Percentiles rank a stretch among this genome's conserved stretches.
Conservation (phyloP, 2,888 invertebrate species). For the Euzophera pinguis region DNA sequence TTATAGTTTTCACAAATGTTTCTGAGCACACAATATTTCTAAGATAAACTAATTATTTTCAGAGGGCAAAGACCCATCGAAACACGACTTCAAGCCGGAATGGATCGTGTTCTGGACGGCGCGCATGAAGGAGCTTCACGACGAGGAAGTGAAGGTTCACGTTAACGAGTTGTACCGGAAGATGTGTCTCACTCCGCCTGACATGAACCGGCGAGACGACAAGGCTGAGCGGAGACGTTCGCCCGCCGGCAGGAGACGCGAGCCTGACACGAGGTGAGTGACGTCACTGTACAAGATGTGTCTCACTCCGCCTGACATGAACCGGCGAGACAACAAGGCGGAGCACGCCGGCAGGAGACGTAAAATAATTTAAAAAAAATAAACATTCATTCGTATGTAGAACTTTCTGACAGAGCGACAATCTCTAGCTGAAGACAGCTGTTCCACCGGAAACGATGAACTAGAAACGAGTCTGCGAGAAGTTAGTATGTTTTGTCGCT, state of each 20-base stretch:
- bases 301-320: constrained; percentile 53
- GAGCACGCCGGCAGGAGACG: too few relatives aligned
- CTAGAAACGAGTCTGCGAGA: too few relatives aligned
- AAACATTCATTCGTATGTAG: too few relatives aligned
- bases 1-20: background rate
- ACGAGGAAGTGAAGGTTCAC: constrained; percentile 82
- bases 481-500: too few relatives aligned
- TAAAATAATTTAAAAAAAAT: too few relatives aligned
- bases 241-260: constrained; percentile 14
- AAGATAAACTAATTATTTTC: constrained; percentile 16
- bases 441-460: too few relatives aligned
- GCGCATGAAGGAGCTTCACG: constrained; percentile 88
- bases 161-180: constrained; percentile 85
- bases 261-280: too few relatives aligned
- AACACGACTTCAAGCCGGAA: constrained; percentile 92
- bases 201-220: constrained; percentile 28
- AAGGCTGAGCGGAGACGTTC: constrained; percentile 19
- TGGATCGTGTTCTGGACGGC: constrained; percentile 93
- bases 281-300: constrained; percentile 82
- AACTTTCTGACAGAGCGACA: too few relatives aligned
- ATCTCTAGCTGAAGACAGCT: too few relatives aligned
- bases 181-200: constrained; percentile 66
- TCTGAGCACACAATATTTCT: too few relatives aligned
- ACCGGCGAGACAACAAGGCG: constrained; percentile 22
- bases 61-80: constrained; percentile 86